These are phyloP conservation scores for Noctilio leporinus DNA, from an alignment of 2,113 vertebrate genomes.

Conservation along the genomic window DNA sequence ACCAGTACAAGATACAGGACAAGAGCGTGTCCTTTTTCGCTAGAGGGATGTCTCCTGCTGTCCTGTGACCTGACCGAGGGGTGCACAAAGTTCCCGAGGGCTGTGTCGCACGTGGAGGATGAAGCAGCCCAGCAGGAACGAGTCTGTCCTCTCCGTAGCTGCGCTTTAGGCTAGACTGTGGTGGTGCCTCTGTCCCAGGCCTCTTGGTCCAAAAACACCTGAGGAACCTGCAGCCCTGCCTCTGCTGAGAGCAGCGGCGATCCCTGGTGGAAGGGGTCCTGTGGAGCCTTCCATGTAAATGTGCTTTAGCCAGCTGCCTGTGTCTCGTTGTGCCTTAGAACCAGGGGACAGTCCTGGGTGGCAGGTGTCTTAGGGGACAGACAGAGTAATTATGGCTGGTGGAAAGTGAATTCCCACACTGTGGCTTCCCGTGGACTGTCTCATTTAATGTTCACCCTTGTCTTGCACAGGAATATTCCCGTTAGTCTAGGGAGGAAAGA, in stretches of 20 bases:
- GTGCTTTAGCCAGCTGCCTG: rapidly evolving
- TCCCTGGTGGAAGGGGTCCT: background rate
- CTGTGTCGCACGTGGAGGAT: background rate
- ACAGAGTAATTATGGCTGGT: background rate
- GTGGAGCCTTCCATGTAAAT: background rate
- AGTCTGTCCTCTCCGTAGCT: background rate
- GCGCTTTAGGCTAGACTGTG: background rate
- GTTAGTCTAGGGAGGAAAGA: background rate
- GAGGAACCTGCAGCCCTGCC: rapidly evolving
- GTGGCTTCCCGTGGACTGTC: background rate
- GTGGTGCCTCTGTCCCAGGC: background rate
- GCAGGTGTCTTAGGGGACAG: background rate
- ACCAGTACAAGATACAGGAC: slow-evolving; percentile 96
- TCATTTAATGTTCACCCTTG: background rate
- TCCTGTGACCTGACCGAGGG: slow-evolving; percentile 80
- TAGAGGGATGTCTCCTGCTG: slow-evolving; percentile 87
- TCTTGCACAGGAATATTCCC: background rate
- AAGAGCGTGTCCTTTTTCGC: slow-evolving; percentile 92
- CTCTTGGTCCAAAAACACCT: background rate
- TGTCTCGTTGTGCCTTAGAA: background rate
- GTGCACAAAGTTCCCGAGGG: rapidly evolving
- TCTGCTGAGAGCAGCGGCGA: background rate
- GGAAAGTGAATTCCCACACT: background rate
- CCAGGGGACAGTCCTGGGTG: background rate
- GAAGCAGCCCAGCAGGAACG: background rate